phyloP scores from a whole-genome alignment of 2,888 invertebrate species.

The Poecilus cupreus region DNA sequence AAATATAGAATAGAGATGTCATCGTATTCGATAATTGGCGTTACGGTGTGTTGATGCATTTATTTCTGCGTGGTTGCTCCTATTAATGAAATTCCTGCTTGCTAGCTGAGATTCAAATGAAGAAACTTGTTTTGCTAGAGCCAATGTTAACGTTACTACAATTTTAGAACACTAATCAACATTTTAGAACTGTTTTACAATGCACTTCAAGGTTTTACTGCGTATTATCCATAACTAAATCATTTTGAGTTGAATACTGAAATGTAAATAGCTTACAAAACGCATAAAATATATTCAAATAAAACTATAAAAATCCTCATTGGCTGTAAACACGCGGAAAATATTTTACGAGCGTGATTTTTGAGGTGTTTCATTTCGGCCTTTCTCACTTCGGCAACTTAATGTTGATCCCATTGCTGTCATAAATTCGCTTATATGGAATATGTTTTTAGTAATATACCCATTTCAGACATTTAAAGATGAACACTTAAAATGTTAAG shows the following conservation, averaged over 20 bases:
- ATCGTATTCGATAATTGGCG: slow-evolving; percentile 15
- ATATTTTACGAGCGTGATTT: slow-evolving; percentile 34
- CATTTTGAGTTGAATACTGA: slow-evolving; percentile 47
- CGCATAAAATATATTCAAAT: slow-evolving; percentile 40
- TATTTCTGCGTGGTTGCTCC: neutral
- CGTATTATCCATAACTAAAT: slow-evolving; percentile 45
- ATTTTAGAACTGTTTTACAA: slow-evolving; percentile 39
- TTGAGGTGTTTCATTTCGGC: no score
- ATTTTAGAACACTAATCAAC: slow-evolving; percentile 41
- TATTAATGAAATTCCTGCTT: slow-evolving; percentile 22
- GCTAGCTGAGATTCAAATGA: slow-evolving; percentile 3
- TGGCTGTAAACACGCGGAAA: slow-evolving; percentile 38
- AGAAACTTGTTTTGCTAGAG: slow-evolving; percentile 33
- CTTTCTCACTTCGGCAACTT: no score
- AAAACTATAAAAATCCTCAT: slow-evolving; percentile 31
- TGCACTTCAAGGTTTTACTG: slow-evolving; percentile 42
- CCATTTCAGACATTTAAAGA: no score
- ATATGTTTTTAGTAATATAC: no score
- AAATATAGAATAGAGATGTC: slow-evolving; percentile 1
- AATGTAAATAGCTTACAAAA: slow-evolving; percentile 52
- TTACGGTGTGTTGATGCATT: slow-evolving; percentile 1
- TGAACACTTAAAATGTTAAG: no score
- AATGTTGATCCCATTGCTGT: no score
- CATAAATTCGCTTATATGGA: no score
- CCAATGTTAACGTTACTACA: neutral